These are phyloP conservation scores for Zaprionus capensis DNA, from an alignment of 1,140 invertebrate genomes.

Conservation along the genomic window DNA sequence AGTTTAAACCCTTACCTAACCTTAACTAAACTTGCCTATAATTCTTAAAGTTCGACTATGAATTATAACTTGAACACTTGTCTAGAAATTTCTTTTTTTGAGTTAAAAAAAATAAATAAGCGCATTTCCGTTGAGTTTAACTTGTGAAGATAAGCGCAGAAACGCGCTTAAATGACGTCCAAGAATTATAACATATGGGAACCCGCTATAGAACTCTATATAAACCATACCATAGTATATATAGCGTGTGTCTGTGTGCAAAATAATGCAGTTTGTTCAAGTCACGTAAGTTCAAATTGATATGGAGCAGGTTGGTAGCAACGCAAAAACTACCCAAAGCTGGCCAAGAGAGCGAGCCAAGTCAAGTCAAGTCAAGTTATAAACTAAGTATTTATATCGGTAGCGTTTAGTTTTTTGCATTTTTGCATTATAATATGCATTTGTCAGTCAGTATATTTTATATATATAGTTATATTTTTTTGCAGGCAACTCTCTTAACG, in stretches of 20 bases:
- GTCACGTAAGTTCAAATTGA: constrained; percentile 76
- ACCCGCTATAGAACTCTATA: constrained; percentile 16
- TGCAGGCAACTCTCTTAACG: background rate
- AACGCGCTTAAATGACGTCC: constrained; percentile 47
- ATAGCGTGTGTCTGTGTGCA: constrained; percentile 39
- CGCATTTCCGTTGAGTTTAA: background rate
- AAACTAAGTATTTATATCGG: constrained; percentile 47
- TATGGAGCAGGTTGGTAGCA: constrained; percentile 53
- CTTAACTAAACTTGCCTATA: background rate
- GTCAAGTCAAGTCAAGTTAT: constrained; percentile 28
- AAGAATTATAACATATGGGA: constrained; percentile 37
- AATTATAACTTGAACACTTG: background rate
- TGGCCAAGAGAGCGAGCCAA: constrained; percentile 2
- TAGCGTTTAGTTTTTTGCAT: constrained; percentile 1
- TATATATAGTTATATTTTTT: background rate
- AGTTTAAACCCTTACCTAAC: no score
- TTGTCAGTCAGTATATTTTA: constrained; percentile 1
- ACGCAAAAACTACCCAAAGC: constrained; percentile 28
- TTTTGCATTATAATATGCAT: background rate
- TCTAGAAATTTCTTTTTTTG: background rate
- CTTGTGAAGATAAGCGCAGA: constrained; percentile 31
- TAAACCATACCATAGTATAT: constrained; percentile 12
- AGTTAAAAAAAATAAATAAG: background rate
- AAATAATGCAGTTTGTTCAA: constrained; percentile 65
- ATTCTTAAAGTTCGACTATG: background rate